Conservation (phyloP, 2,888 invertebrate species). For the Aricia artaxerxes region DNA sequence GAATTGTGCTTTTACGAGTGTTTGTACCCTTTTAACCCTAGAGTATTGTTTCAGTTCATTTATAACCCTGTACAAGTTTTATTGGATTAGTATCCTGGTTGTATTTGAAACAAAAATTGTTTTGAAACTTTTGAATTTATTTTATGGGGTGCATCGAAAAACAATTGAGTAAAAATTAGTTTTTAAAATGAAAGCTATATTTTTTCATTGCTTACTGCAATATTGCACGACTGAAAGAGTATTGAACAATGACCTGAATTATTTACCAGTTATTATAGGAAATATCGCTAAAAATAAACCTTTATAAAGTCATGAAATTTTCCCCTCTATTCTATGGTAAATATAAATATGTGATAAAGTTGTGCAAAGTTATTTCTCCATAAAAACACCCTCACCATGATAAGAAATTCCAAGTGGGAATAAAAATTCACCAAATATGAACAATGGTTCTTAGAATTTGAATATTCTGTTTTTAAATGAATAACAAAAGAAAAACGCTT, state of each 20-base stretch:
- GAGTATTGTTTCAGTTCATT: slow-evolving; percentile 1
- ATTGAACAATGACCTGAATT: slow-evolving; percentile 2
- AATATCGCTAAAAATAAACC: background rate
- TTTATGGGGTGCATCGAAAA: background rate
- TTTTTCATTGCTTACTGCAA: background rate
- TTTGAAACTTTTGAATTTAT: background rate
- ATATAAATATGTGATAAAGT: background rate
- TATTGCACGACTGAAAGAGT: background rate
- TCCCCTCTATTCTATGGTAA: background rate
- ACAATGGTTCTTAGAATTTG: slow-evolving; percentile 3
- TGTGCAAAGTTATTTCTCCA: background rate
- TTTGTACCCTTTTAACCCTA: background rate
- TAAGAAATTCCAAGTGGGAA: background rate
- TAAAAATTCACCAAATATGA: background rate
- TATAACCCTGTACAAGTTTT: slow-evolving; percentile 7
- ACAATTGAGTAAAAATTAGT: background rate
- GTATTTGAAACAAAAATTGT: background rate
- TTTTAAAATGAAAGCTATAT: background rate
- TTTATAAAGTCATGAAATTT: background rate
- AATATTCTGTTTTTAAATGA: slow-evolving; percentile 25
- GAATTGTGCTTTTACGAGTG: background rate
- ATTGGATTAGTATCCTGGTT: background rate
- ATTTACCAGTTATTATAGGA: background rate
- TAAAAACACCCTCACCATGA: background rate
- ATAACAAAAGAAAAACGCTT: slow-evolving; percentile 29